A percentile compares a stretch with the other conserved stretches of the same genome.
Conservation (phyloP, 1,140 invertebrate genomes). For the Cydia pomonella region DNA sequence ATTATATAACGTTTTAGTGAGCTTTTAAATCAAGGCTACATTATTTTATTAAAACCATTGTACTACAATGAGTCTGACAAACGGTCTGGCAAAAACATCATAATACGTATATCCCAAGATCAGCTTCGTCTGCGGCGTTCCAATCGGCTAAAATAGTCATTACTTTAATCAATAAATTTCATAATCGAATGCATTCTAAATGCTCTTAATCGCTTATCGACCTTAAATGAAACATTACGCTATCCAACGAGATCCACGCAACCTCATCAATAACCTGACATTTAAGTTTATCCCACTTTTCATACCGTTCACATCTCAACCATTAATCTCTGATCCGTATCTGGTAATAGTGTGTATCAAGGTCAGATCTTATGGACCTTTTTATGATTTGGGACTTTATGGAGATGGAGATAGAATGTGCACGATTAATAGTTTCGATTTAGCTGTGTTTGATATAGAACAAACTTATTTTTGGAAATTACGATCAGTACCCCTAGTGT, state of each 20-base stretch:
- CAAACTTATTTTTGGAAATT: too few relatives aligned
- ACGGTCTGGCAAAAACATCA: too few relatives aligned
- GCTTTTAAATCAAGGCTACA: too few relatives aligned
- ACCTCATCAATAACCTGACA: slow-evolving; percentile 5
- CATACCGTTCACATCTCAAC: not conserved
- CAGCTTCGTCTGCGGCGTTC: too few relatives aligned
- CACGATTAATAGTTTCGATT: not conserved
- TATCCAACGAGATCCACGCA: not conserved
- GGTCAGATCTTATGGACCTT: slow-evolving; percentile 15
- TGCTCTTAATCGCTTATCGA: not conserved
- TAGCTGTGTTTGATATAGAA: not conserved
- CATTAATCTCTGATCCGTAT: slow-evolving; percentile 29
- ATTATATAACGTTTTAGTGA: too few relatives aligned
- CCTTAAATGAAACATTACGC: not conserved
- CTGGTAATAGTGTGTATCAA: not conserved
- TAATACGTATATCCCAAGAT: too few relatives aligned
- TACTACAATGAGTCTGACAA: too few relatives aligned
- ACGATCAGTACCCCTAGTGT: too few relatives aligned
- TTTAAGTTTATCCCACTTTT: slow-evolving; percentile 25
- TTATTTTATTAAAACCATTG: too few relatives aligned
- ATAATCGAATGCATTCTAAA: not conserved
- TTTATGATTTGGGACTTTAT: slow-evolving; percentile 13
- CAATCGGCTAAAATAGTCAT: too few relatives aligned
- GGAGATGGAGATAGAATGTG: not conserved
- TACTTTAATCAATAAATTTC: too few relatives aligned